Base-by-base conservation (phyloP, 2,113 vertebrate genomes). In the Nesoenas mayeri region DNA sequence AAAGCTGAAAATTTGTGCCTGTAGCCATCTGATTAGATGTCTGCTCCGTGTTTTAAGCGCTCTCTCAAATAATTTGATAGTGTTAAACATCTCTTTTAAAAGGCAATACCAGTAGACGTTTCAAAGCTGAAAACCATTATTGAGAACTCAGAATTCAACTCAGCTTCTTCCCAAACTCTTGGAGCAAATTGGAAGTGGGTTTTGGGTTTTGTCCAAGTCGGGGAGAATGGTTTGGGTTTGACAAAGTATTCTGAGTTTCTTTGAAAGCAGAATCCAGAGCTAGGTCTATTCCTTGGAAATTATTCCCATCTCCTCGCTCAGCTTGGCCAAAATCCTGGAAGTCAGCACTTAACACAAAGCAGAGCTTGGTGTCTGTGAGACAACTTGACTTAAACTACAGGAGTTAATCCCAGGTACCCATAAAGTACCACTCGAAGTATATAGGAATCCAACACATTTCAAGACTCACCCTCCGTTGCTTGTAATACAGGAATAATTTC, bases 181-280 rank as follows among this genome's bases (percentile, higher is more conserved):
- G 10, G 71, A 80, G 75, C 29, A 40, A 80, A 47, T 38, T 60
- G 69, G 79, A 64, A 6, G 4, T 32, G 85, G 12, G 10, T 21
- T 94, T 79, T 77, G 58, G 21, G 21, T 32, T 79, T 79, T 56
- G 10, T 50, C 82, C 75, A 78, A 91, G 51, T 60, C 85, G 53
- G 26, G 85, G 32, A 88, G 72, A 65, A 78, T 50, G 57, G 72
- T 90, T 95, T 91, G 24, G 73, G 79, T 91, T 78, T 83, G 82
- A 51, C 66, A 81, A 61, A 80, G 53, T 74, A 38, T 67, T 57
- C 75, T 56, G 88, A 47, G 72, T 91, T 86, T 75, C 88, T 84
- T 71, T 96, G 79, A 84, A 88, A 91, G 81, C 69, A 72, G 72
- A 75, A 84, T n/a, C 60, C 50, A 51, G 88, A 86, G 56, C n/a